Percentiles rank a stretch among this genome's conserved stretches.
phyloP scores from a whole-genome alignment of 2,797 vertebrate genomes.

The Hephaestus fuliginosus region DNA sequence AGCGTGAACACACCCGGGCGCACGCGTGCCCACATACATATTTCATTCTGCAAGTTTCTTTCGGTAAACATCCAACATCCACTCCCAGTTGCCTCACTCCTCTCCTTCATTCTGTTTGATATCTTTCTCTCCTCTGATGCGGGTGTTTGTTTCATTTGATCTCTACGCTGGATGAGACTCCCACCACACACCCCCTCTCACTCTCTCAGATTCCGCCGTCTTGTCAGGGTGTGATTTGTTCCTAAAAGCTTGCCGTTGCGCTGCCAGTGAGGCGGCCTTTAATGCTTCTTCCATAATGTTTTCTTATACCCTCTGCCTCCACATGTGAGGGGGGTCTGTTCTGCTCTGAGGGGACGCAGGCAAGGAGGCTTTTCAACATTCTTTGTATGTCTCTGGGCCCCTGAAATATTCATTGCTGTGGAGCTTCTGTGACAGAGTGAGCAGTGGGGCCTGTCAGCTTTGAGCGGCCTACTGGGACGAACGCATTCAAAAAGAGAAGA shows the following conservation, averaged over 20 bases:
- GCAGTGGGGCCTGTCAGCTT: slow-evolving; percentile 80
- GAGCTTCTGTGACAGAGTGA: slow-evolving; percentile 78
- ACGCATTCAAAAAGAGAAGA: slow-evolving; percentile 69
- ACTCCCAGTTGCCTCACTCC: slow-evolving; percentile 71
- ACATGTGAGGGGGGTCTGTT: slow-evolving; percentile 71
- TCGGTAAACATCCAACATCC: slow-evolving; percentile 74
- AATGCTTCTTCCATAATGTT: slow-evolving; percentile 68
- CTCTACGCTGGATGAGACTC: slow-evolving; percentile 70
- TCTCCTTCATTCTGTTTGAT: slow-evolving; percentile 81
- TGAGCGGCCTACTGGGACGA: slow-evolving; percentile 78
- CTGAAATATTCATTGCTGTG: slow-evolving; percentile 86
- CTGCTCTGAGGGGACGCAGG: slow-evolving; percentile 69
- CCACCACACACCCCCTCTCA: slow-evolving; percentile 45
- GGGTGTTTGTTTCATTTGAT: slow-evolving; percentile 84
- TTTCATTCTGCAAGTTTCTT: slow-evolving; percentile 73
- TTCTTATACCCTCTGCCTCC: slow-evolving; percentile 59
- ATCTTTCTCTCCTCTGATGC: slow-evolving; percentile 78
- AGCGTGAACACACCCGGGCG: slow-evolving; percentile 27
- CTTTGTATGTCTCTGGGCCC: slow-evolving; percentile 75
- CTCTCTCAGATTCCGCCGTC: slow-evolving; percentile 57
- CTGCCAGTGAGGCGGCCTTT: slow-evolving; percentile 63
- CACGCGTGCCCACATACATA: slow-evolving; percentile 63
- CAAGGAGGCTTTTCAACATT: slow-evolving; percentile 77
- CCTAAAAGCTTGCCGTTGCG: slow-evolving; percentile 67
- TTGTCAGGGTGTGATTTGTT: slow-evolving; percentile 71